A percentile compares a stretch with the other conserved stretches of the same genome.
These are phyloP conservation scores for Suillia variegata DNA, from an alignment of 2,888 invertebrate genomes.

Conservation along the genomic window DNA sequence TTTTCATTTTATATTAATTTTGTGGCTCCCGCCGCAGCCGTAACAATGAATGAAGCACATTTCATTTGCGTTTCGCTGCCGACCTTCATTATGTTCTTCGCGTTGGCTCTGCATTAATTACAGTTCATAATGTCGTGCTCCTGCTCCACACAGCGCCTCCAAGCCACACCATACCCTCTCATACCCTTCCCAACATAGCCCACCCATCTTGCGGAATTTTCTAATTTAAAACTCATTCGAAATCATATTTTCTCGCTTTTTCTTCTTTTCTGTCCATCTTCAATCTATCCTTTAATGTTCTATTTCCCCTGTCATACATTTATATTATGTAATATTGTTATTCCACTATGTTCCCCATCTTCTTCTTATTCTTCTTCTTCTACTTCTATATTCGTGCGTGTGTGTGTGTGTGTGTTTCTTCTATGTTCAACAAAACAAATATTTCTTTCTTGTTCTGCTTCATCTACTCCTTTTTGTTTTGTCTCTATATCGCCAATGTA, in stretches of 20 bases:
- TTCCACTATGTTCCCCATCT: conserved; percentile 33
- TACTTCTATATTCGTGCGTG: conserved; percentile 14
- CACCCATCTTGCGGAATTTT: background rate
- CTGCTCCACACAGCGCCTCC: background rate
- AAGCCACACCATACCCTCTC: background rate
- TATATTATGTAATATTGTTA: background rate
- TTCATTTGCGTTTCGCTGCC: conserved; percentile 5
- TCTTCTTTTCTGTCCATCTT: no score
- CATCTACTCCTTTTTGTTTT: no score
- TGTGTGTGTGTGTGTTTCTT: no score
- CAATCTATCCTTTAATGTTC: no score
- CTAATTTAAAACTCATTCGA: conserved; percentile 9
- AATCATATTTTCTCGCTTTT: no score
- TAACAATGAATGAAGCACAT: conserved; percentile 44
- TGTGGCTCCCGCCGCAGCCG: conserved; percentile 38
- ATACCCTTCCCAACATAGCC: no score
- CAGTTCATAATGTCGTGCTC: conserved; percentile 30
- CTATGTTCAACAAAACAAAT: conserved; percentile 28
- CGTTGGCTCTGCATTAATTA: conserved; percentile 42
- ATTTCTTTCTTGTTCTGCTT: conserved; percentile 7
- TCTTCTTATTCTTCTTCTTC: conserved; percentile 27
- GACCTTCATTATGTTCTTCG: background rate
- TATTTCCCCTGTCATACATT: conserved; percentile 29
- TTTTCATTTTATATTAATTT: no score
- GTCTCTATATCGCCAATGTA: conserved; percentile 70